Conservation (phyloP, 2,888 invertebrate species). For the Lacanobia wlatinum region DNA sequence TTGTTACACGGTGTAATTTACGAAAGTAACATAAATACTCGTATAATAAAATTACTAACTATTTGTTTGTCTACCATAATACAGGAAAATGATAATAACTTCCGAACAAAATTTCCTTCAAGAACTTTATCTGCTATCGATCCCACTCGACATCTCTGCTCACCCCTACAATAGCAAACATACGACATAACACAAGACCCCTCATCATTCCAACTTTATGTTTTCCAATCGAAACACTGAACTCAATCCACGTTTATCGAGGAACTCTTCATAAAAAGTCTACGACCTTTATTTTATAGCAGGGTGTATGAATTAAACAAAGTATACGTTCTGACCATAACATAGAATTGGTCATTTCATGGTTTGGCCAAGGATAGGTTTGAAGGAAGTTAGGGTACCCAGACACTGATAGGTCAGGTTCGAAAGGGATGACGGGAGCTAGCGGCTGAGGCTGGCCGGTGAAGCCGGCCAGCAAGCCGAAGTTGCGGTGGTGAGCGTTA, state of each 20-base stretch:
- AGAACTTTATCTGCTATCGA: slow-evolving; percentile 16
- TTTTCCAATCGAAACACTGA: slow-evolving; percentile 63
- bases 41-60: not conserved
- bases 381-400: no score
- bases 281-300: slow-evolving; percentile 60
- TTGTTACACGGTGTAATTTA: no score
- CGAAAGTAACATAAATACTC: no score
- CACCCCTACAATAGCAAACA: slow-evolving; percentile 38
- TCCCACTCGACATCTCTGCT: slow-evolving; percentile 29
- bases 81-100: not conserved
- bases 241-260: slow-evolving; percentile 62
- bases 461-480: no score
- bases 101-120: not conserved
- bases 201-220: slow-evolving; percentile 61
- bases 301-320: slow-evolving; percentile 38
- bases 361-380: no score
- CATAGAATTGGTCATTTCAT: no score
- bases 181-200: slow-evolving; percentile 45
- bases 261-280: slow-evolving; percentile 61
- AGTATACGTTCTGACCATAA: no score
- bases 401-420: no score
- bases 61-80: not conserved
- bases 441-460: no score
- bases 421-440: no score
- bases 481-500: no score